Base-by-base conservation (phyloP, 2,113 vertebrate genomes). In the Accipiter virgatus region DNA sequence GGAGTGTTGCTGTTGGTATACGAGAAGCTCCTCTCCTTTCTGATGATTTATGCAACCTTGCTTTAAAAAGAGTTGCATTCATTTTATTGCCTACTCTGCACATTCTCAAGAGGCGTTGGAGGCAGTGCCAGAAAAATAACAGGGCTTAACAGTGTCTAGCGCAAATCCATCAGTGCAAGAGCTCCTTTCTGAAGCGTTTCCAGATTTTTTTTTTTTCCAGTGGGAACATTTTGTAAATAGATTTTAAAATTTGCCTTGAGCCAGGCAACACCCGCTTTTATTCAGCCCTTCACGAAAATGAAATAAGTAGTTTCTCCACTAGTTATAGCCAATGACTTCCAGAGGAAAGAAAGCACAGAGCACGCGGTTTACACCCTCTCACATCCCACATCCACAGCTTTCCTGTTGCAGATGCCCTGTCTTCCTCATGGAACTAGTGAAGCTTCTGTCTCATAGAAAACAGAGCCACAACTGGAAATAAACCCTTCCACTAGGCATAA, bases 101-200 rank as follows among this genome's bases (percentile, higher is more conserved):
- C 94, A 97, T 97, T 96, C 96, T 96, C 95, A 77, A 87, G 84
- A 95, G 55, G 95, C 94, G 94, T 97, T 96, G 96, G 84, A 97
- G 95, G 56, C 81, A 82, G 91, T 95, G 96, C 96, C 97, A 97
- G 77, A 90, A 93, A 91, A 97, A 96, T 97, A 98, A 97, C 97
- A 97, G 92, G 83, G 95, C 88, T 98, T 97, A 97, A 95, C 96
- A 97, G 95, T 93, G 93, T 95, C 97, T 97, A 97, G 80, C 16
- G 32, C 94, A 97, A 97, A 96, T 98, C 96, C 97, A 97, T 97
- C 92, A 29, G 84, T 86, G 93, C 95, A 97, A 95, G 74, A 95
- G 82, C 81, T 97, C 97, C 97, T 98, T 98, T 98, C 97, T 98
- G 97, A 98, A 98, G 97, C 96, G 80, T 90, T 98, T 98, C 98